Evolutionary conservation across 1,140 invertebrate species (phyloP).

Genomic region (Sitophilus oryzae): DNA sequence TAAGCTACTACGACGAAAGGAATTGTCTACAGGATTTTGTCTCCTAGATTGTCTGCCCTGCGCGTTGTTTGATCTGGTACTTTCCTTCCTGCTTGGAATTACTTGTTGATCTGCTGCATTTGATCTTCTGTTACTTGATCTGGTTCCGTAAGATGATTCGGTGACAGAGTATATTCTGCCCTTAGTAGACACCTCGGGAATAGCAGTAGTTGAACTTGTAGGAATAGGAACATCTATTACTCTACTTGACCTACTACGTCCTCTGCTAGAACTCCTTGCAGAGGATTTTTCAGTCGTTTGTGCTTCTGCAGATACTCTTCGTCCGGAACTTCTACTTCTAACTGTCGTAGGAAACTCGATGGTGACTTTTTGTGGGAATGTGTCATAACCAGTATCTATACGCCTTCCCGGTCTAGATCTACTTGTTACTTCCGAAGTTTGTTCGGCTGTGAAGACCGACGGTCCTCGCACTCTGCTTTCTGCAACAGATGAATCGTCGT

Average conservation of each 20-base stretch:
- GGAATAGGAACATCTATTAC: not conserved
- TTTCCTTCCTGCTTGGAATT: not conserved
- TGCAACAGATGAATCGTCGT: not conserved
- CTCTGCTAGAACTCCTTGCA: not conserved
- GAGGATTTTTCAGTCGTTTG: slow-evolving; percentile 3
- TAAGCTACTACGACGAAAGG: not conserved
- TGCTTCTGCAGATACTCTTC: slow-evolving; percentile 11
- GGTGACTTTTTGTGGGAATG: slow-evolving; percentile 22
- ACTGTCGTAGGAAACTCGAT: slow-evolving; percentile 18
- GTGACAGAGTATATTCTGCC: not conserved
- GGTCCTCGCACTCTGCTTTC: slow-evolving; percentile 19
- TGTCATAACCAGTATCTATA: slow-evolving; percentile 19
- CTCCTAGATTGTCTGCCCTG: not conserved
- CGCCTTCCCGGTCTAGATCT: slow-evolving; percentile 33
- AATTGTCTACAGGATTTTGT: not conserved
- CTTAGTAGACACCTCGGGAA: not conserved
- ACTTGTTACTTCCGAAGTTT: slow-evolving; percentile 10
- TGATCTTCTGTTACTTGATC: not conserved
- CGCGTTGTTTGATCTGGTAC: not conserved
- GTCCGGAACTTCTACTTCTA: slow-evolving; percentile 3
- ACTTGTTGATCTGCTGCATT: not conserved
- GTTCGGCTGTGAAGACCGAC: slow-evolving; percentile 28
- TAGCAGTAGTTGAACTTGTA: not conserved
- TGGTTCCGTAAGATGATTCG: not conserved
- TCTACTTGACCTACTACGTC: not conserved